Conservation (phyloP, 2,113 vertebrate genomes). For the Xiphophorus maculatus region DNA sequence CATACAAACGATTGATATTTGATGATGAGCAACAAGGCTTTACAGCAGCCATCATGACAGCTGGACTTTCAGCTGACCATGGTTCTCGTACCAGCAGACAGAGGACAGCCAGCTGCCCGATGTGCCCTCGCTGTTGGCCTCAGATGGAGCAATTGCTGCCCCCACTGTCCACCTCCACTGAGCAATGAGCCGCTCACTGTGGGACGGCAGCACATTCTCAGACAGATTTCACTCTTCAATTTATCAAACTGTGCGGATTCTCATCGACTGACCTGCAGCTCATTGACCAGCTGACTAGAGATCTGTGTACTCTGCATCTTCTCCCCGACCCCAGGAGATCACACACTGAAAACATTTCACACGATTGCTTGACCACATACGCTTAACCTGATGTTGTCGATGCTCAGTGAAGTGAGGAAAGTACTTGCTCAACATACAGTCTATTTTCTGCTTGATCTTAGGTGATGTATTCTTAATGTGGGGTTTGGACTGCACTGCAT, state of each 20-base stretch:
- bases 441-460: conserved; percentile 26
- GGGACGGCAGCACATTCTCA: conserved; percentile 32
- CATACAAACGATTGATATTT: no score
- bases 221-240: conserved; percentile 53
- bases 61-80: conserved; percentile 61
- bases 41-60: conserved; percentile 41
- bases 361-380: conserved; percentile 9
- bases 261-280: conserved; percentile 38
- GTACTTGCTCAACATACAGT: conserved; percentile 25
- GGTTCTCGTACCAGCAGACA: conserved; percentile 34
- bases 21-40: conserved; percentile 20
- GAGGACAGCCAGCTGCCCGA: conserved; percentile 58
- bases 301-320: conserved; percentile 27
- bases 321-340: conserved; percentile 14
- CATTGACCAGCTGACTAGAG: conserved; percentile 51
- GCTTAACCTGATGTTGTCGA: neutral
- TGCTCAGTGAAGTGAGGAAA: conserved; percentile 27
- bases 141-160: conserved; percentile 52
- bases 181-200: conserved; percentile 46
- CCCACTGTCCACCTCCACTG: conserved; percentile 21
- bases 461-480: conserved; percentile 12
- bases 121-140: conserved; percentile 47
- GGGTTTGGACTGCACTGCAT: neutral
- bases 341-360: conserved; percentile 8
- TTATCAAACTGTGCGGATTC: conserved; percentile 53